phyloP scores from a whole-genome alignment of 2,113 vertebrate species.

The Halichoerus grypus region DNA sequence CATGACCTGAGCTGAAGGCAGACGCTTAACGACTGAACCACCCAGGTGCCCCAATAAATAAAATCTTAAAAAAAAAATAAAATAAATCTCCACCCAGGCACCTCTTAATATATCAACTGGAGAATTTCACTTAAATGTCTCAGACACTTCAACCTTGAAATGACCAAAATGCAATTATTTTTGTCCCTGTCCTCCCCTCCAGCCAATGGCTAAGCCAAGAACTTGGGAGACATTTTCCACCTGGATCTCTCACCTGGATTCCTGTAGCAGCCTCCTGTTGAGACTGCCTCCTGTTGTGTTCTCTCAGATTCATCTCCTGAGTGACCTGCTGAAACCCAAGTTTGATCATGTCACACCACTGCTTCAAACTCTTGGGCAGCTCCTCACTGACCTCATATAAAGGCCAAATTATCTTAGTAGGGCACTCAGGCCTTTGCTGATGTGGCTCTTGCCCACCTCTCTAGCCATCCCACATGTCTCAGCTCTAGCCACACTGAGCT shows the following conservation, averaged over 20 bases:
- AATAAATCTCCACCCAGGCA: not conserved
- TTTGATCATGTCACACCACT: not conserved
- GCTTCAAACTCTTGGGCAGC: not conserved
- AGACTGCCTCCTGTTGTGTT: not conserved
- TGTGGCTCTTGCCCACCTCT: not conserved
- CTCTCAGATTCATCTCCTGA: not conserved
- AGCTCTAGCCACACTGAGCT: not conserved
- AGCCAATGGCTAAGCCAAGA: not conserved
- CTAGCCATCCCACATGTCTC: fast-evolving
- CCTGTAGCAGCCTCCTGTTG: not conserved
- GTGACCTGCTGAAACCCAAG: not conserved
- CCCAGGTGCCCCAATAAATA: not conserved
- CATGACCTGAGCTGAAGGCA: too few relatives aligned
- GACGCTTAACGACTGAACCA: too few relatives aligned
- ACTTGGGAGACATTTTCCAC: not conserved
- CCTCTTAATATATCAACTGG: not conserved
- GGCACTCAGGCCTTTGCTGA: not conserved
- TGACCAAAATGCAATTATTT: not conserved
- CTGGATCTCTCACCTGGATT: not conserved
- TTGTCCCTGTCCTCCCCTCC: not conserved
- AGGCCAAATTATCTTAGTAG: not conserved
- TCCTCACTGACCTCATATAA: not conserved
- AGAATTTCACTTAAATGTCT: not conserved
- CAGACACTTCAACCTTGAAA: not conserved
- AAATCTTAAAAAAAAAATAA: not conserved